These are phyloP conservation scores for Sphaerophoria rueppellii DNA, from an alignment of 2,888 invertebrate species.

Conservation along the genomic window DNA sequence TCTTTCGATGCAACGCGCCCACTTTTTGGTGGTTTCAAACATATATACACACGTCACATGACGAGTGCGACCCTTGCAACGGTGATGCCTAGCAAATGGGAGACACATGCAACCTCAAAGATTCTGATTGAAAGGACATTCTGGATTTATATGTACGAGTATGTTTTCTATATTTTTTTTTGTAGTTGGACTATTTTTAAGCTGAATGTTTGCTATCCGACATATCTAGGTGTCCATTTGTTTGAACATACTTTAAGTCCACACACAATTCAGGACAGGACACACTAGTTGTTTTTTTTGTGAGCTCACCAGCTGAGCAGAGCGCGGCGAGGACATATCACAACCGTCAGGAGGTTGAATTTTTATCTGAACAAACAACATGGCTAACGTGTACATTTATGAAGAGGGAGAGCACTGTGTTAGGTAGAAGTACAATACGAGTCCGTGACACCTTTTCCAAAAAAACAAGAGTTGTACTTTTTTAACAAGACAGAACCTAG, in stretches of 20 bases:
- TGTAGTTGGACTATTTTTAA: slow-evolving; percentile 1
- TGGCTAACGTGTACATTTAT: slow-evolving; percentile 47
- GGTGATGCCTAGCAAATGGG: slow-evolving; percentile 29
- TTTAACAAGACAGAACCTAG: slow-evolving; percentile 4
- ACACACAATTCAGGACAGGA: slow-evolving; percentile 63
- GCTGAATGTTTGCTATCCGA: slow-evolving; percentile 48
- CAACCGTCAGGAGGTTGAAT: slow-evolving; percentile 28
- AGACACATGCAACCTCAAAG: slow-evolving; percentile 68
- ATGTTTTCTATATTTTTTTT: slow-evolving; percentile 38
- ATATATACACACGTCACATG: slow-evolving; percentile 37
- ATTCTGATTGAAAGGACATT: slow-evolving; percentile 72
- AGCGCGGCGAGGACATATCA: slow-evolving; percentile 6
- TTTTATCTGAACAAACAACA: slow-evolving; percentile 65
- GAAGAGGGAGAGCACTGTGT: background rate
- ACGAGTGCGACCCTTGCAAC: slow-evolving; percentile 35
- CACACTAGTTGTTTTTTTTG: background rate
- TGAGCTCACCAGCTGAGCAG: background rate
- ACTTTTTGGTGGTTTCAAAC: slow-evolving; percentile 66
- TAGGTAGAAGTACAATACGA: slow-evolving; percentile 47
- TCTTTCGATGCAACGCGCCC: slow-evolving; percentile 66
- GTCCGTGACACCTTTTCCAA: slow-evolving; percentile 62
- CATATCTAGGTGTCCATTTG: slow-evolving; percentile 51
- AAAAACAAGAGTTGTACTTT: slow-evolving; percentile 35
- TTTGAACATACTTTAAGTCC: slow-evolving; percentile 70
- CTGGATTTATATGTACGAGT: slow-evolving; percentile 57